Evolutionary conservation across 1,140 invertebrate genomes (phyloP), one percentile per base, ranked within the genome.

Genomic region (Campodea augens): DNA sequence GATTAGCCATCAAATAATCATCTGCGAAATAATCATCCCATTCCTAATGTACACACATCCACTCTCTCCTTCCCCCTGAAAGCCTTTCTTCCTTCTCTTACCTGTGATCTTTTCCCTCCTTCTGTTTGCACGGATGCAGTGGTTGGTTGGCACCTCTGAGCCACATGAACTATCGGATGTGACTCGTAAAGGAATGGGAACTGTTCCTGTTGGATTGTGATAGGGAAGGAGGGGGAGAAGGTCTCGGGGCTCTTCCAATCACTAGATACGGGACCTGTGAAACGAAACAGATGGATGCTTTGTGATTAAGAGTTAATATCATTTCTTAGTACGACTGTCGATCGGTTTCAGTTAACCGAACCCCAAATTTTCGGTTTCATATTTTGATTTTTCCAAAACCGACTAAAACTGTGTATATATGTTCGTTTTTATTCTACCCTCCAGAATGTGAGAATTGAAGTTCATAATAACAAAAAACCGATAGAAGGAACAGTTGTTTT

Each of bases 141-240:
- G 10, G 45, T 39, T n/a, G 49, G 49, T 27, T 50, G 49, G 5
- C 38, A 29, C 13, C 46, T 32, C 25, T 53, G 52, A 12, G 52
- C 49, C 13, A 57, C 25, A 21, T 52, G 52, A 23, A 54, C 47
- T 15, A 52, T 47, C 3, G 50, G 39, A 10, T 41, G 45, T 10
- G 51, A 43, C 21, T 54, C 52, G n/a, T 54, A 52, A 25, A 54
- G 50, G 38, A 54, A 55, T 4, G 51, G 52, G 7, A 54, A 41
- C 13, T 5, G 45, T 45, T 18, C 45, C 36, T 4, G 48, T 38
- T 29, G 46, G 48, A 43, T 29, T 36, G n/a, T 37, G 41, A 25
- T 43, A 40, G 25, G 46, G 46, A 44, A 51, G 44, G 44, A 47
- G 46, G 25, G 51, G 32, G 7, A 18, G 20, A n/a, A 43, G 29